phyloP scores from a whole-genome alignment of 2,113 vertebrate genomes.

The Sisor rabdophorus region DNA sequence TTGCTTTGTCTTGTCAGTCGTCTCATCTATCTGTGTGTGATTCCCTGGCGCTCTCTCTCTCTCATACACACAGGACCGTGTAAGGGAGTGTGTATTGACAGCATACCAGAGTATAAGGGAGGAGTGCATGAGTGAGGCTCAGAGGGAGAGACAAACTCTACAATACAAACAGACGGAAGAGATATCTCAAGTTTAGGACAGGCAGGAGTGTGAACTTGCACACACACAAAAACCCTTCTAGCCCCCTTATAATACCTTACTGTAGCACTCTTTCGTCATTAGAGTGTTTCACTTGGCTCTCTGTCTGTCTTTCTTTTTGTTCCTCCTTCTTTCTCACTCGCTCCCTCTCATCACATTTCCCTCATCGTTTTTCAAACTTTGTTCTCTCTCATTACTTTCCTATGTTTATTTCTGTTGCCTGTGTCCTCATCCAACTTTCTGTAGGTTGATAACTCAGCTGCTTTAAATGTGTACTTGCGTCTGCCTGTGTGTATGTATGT shows the following conservation, averaged over 20 bases:
- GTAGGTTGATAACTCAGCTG: slow-evolving; percentile 36
- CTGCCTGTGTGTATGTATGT: slow-evolving; percentile 17
- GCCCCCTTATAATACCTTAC: slow-evolving; percentile 28
- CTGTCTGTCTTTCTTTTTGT: slow-evolving; percentile 11
- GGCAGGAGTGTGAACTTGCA: slow-evolving; percentile 46
- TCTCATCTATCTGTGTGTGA: not conserved
- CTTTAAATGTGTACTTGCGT: slow-evolving; percentile 40
- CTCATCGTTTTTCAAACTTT: slow-evolving; percentile 15
- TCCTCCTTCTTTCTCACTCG: not conserved
- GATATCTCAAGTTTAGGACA: slow-evolving; percentile 55
- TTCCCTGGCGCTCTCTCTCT: slow-evolving; percentile 29
- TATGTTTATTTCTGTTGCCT: slow-evolving; percentile 43
- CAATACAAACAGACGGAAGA: slow-evolving; percentile 56
- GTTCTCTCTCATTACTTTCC: slow-evolving; percentile 20
- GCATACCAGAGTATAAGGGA: slow-evolving; percentile 28
- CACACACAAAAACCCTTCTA: slow-evolving; percentile 24
- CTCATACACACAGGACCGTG: slow-evolving; percentile 6
- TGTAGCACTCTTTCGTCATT: slow-evolving; percentile 33
- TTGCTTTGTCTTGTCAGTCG: slow-evolving; percentile 10
- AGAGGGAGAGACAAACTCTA: slow-evolving; percentile 53
- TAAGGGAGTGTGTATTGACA: slow-evolving; percentile 39
- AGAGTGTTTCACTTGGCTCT: slow-evolving; percentile 32
- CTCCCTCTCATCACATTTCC: slow-evolving; percentile 5
- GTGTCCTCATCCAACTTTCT: slow-evolving; percentile 30
- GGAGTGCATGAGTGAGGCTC: slow-evolving; percentile 41